phyloP scores from a whole-genome alignment of 2,888 invertebrate species.

The Epinotia nisella region DNA sequence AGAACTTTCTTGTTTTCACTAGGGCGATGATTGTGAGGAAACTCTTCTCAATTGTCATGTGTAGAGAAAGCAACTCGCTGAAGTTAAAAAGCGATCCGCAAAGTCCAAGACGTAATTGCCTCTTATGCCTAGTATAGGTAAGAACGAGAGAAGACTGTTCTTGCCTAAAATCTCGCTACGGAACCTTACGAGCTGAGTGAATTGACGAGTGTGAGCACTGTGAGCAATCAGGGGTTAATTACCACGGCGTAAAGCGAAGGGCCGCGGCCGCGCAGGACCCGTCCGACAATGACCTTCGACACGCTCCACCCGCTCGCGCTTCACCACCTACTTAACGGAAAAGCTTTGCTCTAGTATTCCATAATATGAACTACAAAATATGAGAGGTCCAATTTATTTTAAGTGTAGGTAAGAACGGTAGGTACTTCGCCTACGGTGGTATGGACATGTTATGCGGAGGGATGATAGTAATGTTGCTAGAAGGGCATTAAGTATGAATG shows the following conservation, averaged over 20 bases:
- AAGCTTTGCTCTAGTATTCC: not conserved
- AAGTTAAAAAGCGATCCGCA: not conserved
- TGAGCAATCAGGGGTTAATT: constrained; percentile 55
- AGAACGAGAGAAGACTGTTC: not conserved
- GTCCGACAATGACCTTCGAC: constrained; percentile 54
- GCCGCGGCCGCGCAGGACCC: constrained; percentile 47
- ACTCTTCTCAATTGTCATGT: not conserved
- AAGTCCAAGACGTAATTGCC: too few species aligned
- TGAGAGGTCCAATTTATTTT: not conserved
- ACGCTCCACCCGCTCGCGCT: constrained; percentile 49
- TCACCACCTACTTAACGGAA: constrained; percentile 16
- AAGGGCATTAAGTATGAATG: too few species aligned
- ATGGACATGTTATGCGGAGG: too few species aligned
- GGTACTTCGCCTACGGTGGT: too few species aligned
- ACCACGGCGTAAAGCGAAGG: constrained; percentile 50
- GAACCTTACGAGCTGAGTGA: constrained; percentile 7
- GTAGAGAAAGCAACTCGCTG: not conserved
- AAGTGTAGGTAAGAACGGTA: not conserved
- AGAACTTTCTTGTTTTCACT: not conserved
- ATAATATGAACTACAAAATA: constrained; percentile 7
- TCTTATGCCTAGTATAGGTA: too few species aligned
- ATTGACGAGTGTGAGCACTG: constrained; percentile 10
- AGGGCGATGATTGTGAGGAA: not conserved
- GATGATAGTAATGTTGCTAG: too few species aligned
- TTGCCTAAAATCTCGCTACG: not conserved